Evolutionary conservation across 2,113 vertebrate species (phyloP).

Genomic region (Cyphomyrus plagiostoma): DNA sequence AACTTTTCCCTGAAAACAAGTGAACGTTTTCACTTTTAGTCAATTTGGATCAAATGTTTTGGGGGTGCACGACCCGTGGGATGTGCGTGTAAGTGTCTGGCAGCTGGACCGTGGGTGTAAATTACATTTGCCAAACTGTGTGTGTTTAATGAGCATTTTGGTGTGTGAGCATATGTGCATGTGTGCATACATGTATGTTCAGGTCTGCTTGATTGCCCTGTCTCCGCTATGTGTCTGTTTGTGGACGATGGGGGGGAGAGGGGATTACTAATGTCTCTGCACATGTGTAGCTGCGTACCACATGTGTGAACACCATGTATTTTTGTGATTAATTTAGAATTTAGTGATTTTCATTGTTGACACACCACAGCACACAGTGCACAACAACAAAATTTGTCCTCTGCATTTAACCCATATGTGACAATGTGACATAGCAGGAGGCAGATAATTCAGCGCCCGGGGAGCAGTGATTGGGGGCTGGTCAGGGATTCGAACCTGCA

Average conservation of each 20-base stretch:
- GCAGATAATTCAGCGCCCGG: no score
- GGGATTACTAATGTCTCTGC: constrained; percentile 46
- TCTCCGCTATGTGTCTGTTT: constrained; percentile 50
- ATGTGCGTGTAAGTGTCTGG: constrained; percentile 1
- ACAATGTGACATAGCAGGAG: no score
- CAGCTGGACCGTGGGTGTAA: constrained; percentile 20
- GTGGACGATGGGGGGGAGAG: constrained; percentile 60
- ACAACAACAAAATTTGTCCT: no score
- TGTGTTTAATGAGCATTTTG: constrained; percentile 36
- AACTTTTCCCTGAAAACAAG: not conserved
- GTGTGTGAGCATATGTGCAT: constrained; percentile 22
- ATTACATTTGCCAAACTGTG: constrained; percentile 5
- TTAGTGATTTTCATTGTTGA: no score
- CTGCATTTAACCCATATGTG: no score
- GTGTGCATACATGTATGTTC: constrained; percentile 33
- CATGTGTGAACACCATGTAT: constrained; percentile 18
- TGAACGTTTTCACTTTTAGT: not conserved
- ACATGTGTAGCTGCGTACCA: constrained; percentile 32
- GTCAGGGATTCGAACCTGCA: no score
- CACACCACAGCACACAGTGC: no score
- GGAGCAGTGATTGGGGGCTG: no score
- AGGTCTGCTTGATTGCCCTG: not conserved
- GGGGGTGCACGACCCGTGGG: not conserved
- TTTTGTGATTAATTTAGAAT: not conserved
- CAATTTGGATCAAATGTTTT: constrained; percentile 1